Evolutionary conservation across 2,113 vertebrate species (phyloP).

Genomic region (Microcebus murinus): DNA sequence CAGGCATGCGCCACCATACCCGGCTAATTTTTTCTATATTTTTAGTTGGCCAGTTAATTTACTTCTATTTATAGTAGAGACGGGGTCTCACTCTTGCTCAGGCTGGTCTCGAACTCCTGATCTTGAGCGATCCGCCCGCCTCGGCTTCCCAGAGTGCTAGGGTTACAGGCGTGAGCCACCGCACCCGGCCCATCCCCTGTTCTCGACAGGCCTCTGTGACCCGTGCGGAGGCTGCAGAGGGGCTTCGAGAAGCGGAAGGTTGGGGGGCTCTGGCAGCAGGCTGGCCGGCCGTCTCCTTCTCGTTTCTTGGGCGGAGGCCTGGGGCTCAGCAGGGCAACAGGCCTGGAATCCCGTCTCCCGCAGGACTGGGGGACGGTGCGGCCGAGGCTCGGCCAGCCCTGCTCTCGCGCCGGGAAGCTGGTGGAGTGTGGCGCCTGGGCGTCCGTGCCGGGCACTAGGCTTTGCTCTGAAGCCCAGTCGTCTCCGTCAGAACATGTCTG

Average conservation of each 20-base stretch:
- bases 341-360: background rate
- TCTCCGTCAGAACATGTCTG: background rate
- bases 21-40: too few species aligned
- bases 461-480: background rate
- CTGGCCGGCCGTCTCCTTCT: background rate
- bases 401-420: background rate
- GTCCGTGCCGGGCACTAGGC: background rate
- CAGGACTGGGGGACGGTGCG: background rate
- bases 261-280: rapidly evolving
- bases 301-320: background rate
- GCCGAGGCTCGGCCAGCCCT: background rate
- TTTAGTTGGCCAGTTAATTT: too few species aligned
- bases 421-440: background rate
- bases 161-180: too few species aligned
- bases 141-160: too few species aligned
- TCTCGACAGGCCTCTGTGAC: background rate
- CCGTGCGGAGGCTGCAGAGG: background rate
- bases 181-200: background rate
- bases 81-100: too few species aligned
- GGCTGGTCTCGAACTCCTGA: too few species aligned
- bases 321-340: background rate
- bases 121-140: too few species aligned
- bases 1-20: too few species aligned
- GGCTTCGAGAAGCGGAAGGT: background rate
- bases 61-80: too few species aligned